Conservation (phyloP, 2,888 invertebrate species). For the Masnerella sp. region DNA sequence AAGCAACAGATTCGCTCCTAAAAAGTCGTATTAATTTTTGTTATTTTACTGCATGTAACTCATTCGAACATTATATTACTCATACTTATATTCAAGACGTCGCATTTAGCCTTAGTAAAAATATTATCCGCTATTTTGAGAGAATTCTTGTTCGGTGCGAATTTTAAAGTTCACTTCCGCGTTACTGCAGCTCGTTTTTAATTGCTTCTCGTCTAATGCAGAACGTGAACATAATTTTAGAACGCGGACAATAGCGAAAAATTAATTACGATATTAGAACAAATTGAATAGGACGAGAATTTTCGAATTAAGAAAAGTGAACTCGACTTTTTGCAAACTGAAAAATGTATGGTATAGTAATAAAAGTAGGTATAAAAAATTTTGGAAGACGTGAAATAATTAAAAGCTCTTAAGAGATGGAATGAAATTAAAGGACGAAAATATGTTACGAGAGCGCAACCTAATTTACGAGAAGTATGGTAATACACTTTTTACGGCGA, state of each 20-base stretch:
- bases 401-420: slow-evolving; percentile 11
- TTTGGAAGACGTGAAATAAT: too few relatives aligned
- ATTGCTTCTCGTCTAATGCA: slow-evolving; percentile 36
- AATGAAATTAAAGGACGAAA: slow-evolving; percentile 27
- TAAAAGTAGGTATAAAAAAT: too few relatives aligned
- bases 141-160: slow-evolving; percentile 41
- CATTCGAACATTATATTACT: slow-evolving; percentile 32
- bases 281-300: slow-evolving; percentile 5
- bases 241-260: slow-evolving; percentile 8
- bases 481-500: slow-evolving; percentile 64
- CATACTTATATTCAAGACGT: slow-evolving; percentile 20
- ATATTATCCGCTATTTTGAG: slow-evolving; percentile 48
- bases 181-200: slow-evolving; percentile 30
- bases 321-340: too few relatives aligned
- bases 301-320: too few relatives aligned
- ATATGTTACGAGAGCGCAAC: slow-evolving; percentile 25
- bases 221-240: slow-evolving; percentile 33
- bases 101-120: slow-evolving; percentile 39
- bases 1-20: not conserved
- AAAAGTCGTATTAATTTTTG: slow-evolving; percentile 1
- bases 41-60: slow-evolving; percentile 18
- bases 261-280: slow-evolving; percentile 23
- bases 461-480: slow-evolving; percentile 66
- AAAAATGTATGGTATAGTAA: too few relatives aligned
- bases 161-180: slow-evolving; percentile 42